phyloP scores from a whole-genome alignment of 2,888 invertebrate species.

The Charanyca ferruginea region DNA sequence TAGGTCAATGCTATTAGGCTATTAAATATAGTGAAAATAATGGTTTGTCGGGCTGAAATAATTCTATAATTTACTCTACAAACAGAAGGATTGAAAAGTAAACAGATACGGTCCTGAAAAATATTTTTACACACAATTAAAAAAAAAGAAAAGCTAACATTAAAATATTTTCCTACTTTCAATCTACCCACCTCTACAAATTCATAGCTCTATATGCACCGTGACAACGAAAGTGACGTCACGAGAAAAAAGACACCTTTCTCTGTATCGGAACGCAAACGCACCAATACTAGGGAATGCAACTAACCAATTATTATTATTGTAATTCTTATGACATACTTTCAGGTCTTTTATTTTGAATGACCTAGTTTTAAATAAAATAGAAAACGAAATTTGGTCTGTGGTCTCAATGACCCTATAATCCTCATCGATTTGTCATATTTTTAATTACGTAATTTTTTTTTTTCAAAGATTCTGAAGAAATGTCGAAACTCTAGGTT shows the following conservation, averaged over 20 bases:
- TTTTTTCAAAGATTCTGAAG: neutral
- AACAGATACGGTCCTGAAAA: no score
- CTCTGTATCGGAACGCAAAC: slow-evolving; percentile 72
- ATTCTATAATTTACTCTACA: no score
- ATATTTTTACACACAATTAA: no score
- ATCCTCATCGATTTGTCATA: no score
- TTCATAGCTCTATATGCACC: slow-evolving; percentile 53
- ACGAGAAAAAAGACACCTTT: slow-evolving; percentile 73
- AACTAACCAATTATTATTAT: slow-evolving; percentile 45
- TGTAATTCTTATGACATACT: slow-evolving; percentile 48
- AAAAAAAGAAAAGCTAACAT: no score
- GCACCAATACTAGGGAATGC: slow-evolving; percentile 60
- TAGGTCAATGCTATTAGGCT: no score
- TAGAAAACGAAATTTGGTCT: no score
- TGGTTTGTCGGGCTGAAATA: no score
- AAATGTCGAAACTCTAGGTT: neutral
- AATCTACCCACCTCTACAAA: slow-evolving; percentile 34
- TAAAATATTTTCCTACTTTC: no score
- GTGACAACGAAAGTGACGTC: slow-evolving; percentile 69
- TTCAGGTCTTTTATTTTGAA: slow-evolving; percentile 42
- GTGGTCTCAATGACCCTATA: no score
- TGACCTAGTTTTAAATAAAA: slow-evolving; percentile 36
- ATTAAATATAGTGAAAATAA: no score
- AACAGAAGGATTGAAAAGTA: no score
- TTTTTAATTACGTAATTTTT: neutral